A percentile compares a stretch with the other conserved stretches of the same genome.
These are phyloP conservation scores for Brachionus koreanus DNA, from an alignment of 1,140 invertebrate genomes.

Conservation along the genomic window DNA sequence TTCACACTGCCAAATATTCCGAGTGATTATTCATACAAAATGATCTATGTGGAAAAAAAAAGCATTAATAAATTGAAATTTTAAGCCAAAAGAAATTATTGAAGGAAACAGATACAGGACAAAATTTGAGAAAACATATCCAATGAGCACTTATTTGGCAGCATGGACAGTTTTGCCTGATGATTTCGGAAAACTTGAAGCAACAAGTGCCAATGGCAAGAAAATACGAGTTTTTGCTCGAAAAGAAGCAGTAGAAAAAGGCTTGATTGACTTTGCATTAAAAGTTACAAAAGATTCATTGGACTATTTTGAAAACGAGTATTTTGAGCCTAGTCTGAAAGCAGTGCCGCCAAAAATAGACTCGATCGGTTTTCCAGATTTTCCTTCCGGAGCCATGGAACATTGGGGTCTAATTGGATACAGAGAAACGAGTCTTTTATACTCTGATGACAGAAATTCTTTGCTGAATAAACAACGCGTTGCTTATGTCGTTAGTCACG, in stretches of 20 bases:
- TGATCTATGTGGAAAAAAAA: background rate
- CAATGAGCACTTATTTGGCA: conserved; percentile 81
- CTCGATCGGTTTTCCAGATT: conserved; percentile 27
- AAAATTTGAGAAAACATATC: conserved; percentile 47
- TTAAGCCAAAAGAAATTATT: background rate
- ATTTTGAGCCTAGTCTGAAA: background rate
- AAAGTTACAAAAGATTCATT: conserved; percentile 3
- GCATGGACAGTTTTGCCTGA: conserved; percentile 62
- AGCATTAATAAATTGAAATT: background rate
- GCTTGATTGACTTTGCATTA: conserved; percentile 11
- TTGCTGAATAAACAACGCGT: conserved; percentile 77
- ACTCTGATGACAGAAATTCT: conserved; percentile 69
- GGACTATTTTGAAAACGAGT: conserved; percentile 2
- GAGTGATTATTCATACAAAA: too few relatives aligned
- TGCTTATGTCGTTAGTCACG: conserved; percentile 77
- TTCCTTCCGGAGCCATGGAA: conserved; percentile 71
- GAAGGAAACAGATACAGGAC: conserved; percentile 8
- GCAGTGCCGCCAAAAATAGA: conserved; percentile 39
- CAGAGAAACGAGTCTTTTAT: conserved; percentile 58
- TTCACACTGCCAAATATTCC: too few relatives aligned
- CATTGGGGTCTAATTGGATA: conserved; percentile 66
- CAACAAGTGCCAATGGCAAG: background rate
- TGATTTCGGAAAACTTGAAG: background rate
- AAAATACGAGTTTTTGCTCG: conserved; percentile 32
- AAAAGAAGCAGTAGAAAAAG: conserved; percentile 7